A percentile compares a stretch with the other conserved stretches of the same genome.
Conservation (phyloP, 2,888 invertebrate species). For the Eupeodes luniger region DNA sequence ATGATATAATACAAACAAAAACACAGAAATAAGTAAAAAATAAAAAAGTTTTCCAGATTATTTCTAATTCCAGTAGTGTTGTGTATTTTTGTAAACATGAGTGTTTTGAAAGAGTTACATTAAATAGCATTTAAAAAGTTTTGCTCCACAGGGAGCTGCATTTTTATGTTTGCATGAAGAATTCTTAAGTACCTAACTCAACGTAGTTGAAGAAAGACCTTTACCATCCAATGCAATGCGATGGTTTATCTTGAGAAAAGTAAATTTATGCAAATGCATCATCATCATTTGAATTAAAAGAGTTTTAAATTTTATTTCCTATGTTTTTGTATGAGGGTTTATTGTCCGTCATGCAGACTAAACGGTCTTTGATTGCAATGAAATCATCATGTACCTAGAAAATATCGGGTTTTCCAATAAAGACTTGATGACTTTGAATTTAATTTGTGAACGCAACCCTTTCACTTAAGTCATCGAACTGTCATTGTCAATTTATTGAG, state of each 20-base stretch:
- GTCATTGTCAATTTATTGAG: too few relatives aligned
- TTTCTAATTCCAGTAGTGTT: slow-evolving; percentile 15
- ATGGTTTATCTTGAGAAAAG: slow-evolving; percentile 19
- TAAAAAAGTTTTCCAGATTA: neutral
- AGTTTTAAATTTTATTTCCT: slow-evolving; percentile 24
- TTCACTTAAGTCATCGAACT: too few relatives aligned
- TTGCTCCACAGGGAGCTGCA: neutral
- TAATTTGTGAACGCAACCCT: too few relatives aligned
- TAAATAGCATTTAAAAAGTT: slow-evolving; percentile 49
- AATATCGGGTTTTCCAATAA: too few relatives aligned
- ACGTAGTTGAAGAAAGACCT: neutral
- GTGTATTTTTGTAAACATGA: slow-evolving; percentile 52
- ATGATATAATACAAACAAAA: neutral
- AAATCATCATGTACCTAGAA: too few relatives aligned
- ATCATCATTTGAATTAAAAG: slow-evolving; percentile 19
- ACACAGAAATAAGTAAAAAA: neutral
- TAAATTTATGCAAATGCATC: slow-evolving; percentile 51
- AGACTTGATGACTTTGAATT: too few relatives aligned
- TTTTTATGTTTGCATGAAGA: neutral
- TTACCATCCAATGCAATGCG: slow-evolving; percentile 20
- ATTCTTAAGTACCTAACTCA: neutral
- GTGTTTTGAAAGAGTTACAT: slow-evolving; percentile 44
- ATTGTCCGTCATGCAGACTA: neutral
- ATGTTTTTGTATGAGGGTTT: neutral
- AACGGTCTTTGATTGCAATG: too few relatives aligned